phyloP scores from a whole-genome alignment of 2,888 invertebrate genomes.

The Synanthedon tipuliformis region DNA sequence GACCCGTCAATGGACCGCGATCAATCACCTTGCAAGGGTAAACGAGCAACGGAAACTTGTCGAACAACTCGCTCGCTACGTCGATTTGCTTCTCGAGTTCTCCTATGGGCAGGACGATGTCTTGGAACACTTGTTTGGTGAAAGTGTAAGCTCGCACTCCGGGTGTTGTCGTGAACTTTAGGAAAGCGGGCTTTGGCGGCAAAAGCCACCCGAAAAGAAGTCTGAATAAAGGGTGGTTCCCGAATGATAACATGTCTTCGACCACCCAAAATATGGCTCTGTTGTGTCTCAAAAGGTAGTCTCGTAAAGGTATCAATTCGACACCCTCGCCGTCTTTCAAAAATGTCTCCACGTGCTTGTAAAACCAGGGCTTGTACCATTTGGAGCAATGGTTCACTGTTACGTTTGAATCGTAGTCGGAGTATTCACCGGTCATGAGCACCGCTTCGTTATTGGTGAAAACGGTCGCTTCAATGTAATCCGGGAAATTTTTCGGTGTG shows the following conservation, averaged over 20 bases:
- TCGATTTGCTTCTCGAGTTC: slow-evolving; percentile 75
- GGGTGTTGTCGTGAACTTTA: slow-evolving; percentile 79
- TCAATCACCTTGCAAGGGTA: slow-evolving; percentile 77
- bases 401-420: slow-evolving; percentile 65
- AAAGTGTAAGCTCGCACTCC: slow-evolving; percentile 76
- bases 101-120: slow-evolving; percentile 75
- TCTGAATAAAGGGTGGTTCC: slow-evolving; percentile 74
- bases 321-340: slow-evolving; percentile 62
- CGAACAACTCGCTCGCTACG: slow-evolving; percentile 70
- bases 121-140: slow-evolving; percentile 78
- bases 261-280: slow-evolving; percentile 80
- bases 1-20: slow-evolving; percentile 70
- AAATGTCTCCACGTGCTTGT: slow-evolving; percentile 74
- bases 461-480: slow-evolving; percentile 76
- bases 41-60: slow-evolving; percentile 75
- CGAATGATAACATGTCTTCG: slow-evolving; percentile 78
- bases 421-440: slow-evolving; percentile 75
- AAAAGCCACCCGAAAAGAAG: slow-evolving; percentile 74
- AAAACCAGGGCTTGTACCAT: slow-evolving; percentile 82
- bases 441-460: slow-evolving; percentile 74
- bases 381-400: slow-evolving; percentile 67
- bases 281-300: slow-evolving; percentile 75
- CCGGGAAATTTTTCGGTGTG: slow-evolving; percentile 54
- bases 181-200: slow-evolving; percentile 77
- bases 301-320: slow-evolving; percentile 73